Evolutionary conservation across 1,140 invertebrate genomes (phyloP).

Genomic region (Apis florea): DNA sequence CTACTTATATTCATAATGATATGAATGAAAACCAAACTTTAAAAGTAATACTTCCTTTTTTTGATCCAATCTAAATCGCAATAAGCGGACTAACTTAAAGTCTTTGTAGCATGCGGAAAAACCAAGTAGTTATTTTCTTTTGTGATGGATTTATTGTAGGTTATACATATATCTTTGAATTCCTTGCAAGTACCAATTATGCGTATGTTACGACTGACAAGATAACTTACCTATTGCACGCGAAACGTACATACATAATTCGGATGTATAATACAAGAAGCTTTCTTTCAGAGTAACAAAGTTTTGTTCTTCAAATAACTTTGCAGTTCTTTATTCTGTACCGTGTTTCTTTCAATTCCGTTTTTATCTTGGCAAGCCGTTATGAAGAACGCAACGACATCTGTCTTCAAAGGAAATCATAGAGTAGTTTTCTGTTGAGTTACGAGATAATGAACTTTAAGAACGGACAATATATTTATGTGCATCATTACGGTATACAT

Average conservation of each 20-base stretch:
- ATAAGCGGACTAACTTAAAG: not conserved
- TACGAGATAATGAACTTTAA: slow-evolving; percentile 33
- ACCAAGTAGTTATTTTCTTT: slow-evolving; percentile 3
- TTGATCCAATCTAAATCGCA: not conserved
- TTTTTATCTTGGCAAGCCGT: not conserved
- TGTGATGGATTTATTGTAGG: slow-evolving; percentile 16
- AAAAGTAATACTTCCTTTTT: not conserved
- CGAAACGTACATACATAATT: slow-evolving; percentile 22
- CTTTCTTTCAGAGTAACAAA: slow-evolving; percentile 7
- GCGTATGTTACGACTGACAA: not conserved
- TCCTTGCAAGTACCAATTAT: slow-evolving; percentile 28
- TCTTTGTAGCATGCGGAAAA: slow-evolving; percentile 1
- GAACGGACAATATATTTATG: not conserved
- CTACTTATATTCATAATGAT: not conserved
- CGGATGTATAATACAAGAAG: slow-evolving; percentile 31
- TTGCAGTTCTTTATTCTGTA: not conserved
- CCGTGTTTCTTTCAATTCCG: not conserved
- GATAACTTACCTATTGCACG: slow-evolving; percentile 8
- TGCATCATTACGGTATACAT: not conserved
- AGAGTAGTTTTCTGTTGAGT: not conserved
- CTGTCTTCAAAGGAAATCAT: slow-evolving; percentile 24
- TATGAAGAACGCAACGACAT: slow-evolving; percentile 3
- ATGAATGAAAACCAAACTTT: slow-evolving; percentile 6
- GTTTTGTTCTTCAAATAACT: slow-evolving; percentile 26
- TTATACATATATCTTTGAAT: slow-evolving; percentile 2